Evolutionary conservation across 2,888 invertebrate species (phyloP), one percentile per base, ranked within the genome.

Genomic region (Mythimna ferrago): DNA sequence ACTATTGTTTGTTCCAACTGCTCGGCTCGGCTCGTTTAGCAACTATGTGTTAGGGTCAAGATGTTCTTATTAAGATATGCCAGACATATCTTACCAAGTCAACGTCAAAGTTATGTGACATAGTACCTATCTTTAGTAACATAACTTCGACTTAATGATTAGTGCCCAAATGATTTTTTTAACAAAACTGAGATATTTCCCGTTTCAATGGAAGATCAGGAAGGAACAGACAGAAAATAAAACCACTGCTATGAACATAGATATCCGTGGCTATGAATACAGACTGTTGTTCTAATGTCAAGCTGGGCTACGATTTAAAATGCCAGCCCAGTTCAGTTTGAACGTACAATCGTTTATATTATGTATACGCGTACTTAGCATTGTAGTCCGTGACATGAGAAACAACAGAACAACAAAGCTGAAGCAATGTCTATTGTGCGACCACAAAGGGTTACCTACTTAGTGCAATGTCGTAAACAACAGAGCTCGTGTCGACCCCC

Each of bases 371-470:
- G 32, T 54, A 38, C 62, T 66, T 62, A 64, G 75, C 58, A 71
- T 80, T 72, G 73, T 77, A 70, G 70, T 41, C 57, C 71, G 78
- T 71, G 86, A 76, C 77, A 84, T 76, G 82, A 84, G 78, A 80
- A 72, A 73, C 77, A 77, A 77, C 82, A 78, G 70, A 80, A 80
- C 79, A 84, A 86, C 84, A 85, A 86, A 82, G 85, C 75, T 74
- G 80, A 81, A 78, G 82, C 82, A 76, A 71, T 76, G 78, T 81
- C 75, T 82, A 86, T 85, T 80, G 83, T 84, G 63, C 68, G 66
- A 64, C 74, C 78, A 88, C 87, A 87, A 86, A 87, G 84, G 83
- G 84, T 77, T 79, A 82, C 84, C 82, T 86, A 86, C 85, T 87
- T 85, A 82, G 76, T 69, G 81, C 77, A 67, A 73, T 78, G 79